A percentile compares a stretch with the other conserved stretches of the same genome.
phyloP scores from a whole-genome alignment of 1,140 invertebrate species.

The Thrips palmi region DNA sequence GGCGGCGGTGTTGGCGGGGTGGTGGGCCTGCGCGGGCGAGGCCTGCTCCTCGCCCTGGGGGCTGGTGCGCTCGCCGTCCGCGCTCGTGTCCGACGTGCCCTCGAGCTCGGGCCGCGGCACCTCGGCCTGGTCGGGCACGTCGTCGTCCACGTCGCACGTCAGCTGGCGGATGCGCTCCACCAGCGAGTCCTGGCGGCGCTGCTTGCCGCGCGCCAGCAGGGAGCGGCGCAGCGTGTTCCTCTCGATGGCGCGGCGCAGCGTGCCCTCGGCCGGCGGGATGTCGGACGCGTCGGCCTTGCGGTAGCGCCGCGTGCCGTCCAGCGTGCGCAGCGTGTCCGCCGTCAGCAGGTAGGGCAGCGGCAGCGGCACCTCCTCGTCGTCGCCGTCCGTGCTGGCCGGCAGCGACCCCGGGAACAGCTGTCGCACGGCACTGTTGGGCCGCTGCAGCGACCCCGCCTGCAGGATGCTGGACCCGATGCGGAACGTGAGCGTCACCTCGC shows the following conservation, averaged over 20 bases:
- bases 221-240: slow-evolving; percentile 49
- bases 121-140: slow-evolving; percentile 19
- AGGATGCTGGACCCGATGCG: slow-evolving; percentile 37
- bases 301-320: slow-evolving; percentile 45
- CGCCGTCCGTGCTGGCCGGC: slow-evolving; percentile 15
- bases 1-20: slow-evolving; percentile 15
- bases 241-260: slow-evolving; percentile 43
- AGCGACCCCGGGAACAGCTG: slow-evolving; percentile 43
- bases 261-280: too few relatives aligned
- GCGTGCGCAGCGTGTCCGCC: slow-evolving; percentile 38
- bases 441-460: too few relatives aligned
- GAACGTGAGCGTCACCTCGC: too few relatives aligned
- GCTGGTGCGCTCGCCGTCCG: slow-evolving; percentile 14
- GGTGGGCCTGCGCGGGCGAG: slow-evolving; percentile 8
- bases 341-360: slow-evolving; percentile 31
- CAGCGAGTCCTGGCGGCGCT: slow-evolving; percentile 41
- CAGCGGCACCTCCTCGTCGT: slow-evolving; percentile 10
- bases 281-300: too few relatives aligned
- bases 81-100: slow-evolving; percentile 10
- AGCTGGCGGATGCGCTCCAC: slow-evolving; percentile 61
- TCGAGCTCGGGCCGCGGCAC: slow-evolving; percentile 13
- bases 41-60: slow-evolving; percentile 18
- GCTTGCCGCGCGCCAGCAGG: slow-evolving; percentile 36
- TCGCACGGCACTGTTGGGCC: slow-evolving; percentile 51
- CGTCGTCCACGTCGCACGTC: slow-evolving; percentile 62